Percentiles rank a stretch among this genome's conserved stretches.
Evolutionary conservation across 1,140 invertebrate genomes (phyloP).

Genomic region (Diorhabda sublineata): DNA sequence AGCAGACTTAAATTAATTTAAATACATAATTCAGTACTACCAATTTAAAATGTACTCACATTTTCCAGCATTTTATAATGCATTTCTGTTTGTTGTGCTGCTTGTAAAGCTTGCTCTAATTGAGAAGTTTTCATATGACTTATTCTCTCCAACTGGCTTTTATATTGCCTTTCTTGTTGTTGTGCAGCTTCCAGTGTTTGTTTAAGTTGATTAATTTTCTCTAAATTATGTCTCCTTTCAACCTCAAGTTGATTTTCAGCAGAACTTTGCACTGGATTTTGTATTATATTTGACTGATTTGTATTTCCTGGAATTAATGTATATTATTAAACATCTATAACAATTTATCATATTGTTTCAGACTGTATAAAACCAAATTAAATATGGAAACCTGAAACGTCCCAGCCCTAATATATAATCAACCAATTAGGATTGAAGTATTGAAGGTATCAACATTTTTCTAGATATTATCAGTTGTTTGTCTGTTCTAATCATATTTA

Average conservation of each 20-base stretch:
- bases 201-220: constrained; percentile 63
- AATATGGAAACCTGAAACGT: too few species aligned
- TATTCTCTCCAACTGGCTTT: constrained; percentile 67
- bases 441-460: too few species aligned
- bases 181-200: constrained; percentile 71
- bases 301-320: neutral
- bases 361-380: too few species aligned
- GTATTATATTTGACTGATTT: constrained; percentile 48
- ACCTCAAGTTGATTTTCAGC: constrained; percentile 55
- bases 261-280: constrained; percentile 44
- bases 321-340: too few species aligned
- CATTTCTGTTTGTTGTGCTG: constrained; percentile 72
- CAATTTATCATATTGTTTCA: too few species aligned
- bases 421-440: too few species aligned
- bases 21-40: too few species aligned
- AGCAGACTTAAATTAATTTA: too few species aligned
- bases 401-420: too few species aligned
- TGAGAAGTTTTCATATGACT: constrained; percentile 60
- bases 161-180: constrained; percentile 71
- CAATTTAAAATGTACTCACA: constrained; percentile 45
- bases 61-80: constrained; percentile 67
- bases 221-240: constrained; percentile 64
- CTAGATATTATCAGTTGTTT: too few species aligned
- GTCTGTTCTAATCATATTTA: too few species aligned
- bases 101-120: constrained; percentile 68